Conservation (phyloP, 2,888 invertebrate genomes). For the Apamea monoglypha region DNA sequence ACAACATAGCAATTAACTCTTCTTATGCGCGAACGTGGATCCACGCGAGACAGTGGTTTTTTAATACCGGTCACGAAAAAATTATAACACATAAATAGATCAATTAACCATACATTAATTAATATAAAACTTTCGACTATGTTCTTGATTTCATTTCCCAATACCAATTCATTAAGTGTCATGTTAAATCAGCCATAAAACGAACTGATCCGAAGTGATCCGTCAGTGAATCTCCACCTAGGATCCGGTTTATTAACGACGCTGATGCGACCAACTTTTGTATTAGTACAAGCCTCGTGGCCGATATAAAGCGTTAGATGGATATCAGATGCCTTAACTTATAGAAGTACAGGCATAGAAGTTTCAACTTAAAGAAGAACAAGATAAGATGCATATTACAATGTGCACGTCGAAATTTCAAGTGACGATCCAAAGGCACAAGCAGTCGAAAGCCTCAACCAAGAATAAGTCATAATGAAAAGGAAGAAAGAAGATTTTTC, state of each 20-base stretch:
- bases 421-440: slow-evolving; percentile 25
- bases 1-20: neutral
- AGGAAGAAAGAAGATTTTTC: slow-evolving; percentile 40
- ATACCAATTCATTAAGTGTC: slow-evolving; percentile 58
- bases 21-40: neutral
- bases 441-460: slow-evolving; percentile 31
- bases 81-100: slow-evolving; percentile 33
- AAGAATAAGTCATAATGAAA: slow-evolving; percentile 53
- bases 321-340: slow-evolving; percentile 56
- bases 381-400: slow-evolving; percentile 17
- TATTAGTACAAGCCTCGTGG: slow-evolving; percentile 78
- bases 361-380: rapidly evolving
- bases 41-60: neutral
- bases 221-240: slow-evolving; percentile 80
- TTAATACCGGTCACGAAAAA: slow-evolving; percentile 12
- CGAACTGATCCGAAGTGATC: slow-evolving; percentile 66
- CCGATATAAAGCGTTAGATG: slow-evolving; percentile 73
- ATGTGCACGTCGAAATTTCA: neutral
- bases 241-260: slow-evolving; percentile 83
- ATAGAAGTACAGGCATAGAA: neutral
- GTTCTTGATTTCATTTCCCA: slow-evolving; percentile 51
- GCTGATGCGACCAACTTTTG: slow-evolving; percentile 83
- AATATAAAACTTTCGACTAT: slow-evolving; percentile 44
- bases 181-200: slow-evolving; percentile 61
- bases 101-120: slow-evolving; percentile 27